Base-by-base conservation (phyloP, 2,888 invertebrate species). In the Trissonchulus sp. region DNA sequence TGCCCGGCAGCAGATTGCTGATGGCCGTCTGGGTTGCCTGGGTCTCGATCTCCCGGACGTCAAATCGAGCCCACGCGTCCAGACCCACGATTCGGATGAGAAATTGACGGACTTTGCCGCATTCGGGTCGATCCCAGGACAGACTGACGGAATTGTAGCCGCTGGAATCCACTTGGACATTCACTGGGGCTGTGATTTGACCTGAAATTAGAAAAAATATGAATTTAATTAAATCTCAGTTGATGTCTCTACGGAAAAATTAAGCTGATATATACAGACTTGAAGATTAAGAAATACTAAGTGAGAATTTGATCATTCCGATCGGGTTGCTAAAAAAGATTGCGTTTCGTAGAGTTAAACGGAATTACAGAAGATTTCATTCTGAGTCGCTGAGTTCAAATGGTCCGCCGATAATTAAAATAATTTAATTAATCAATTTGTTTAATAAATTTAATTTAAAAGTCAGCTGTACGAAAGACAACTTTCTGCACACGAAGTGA, bases 121-220 rank as follows among this genome's bases (percentile, higher is more conserved):
- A 83, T 74, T 84, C 83, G 3, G 83, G 83, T 36, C 80, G 79
- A 60, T 82, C 81, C 83, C 83, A 83, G 35, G 79, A 78, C 76
- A 84, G 78, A 15, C 81, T 81, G 38, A 84, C 76, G 34, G 82
- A 81, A 77, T 78, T 82, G 74, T 81, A 80, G 35, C 80, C 80
- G 1, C 77, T 76, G 71, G 82, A 79, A 60, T 79, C 81, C 33
- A 82, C 79, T 74, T 79, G 76, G 18, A 83, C 78, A 68, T 82
- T 79, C 1, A 81, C 77, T 28, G 83, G 82, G 18, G 80, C 81
- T 18, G 82, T 81, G 28, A 84, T 75, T 63, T 83, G 81, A 75
- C 83, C 82, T 81, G 77, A 65, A 81, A 62, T 2, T 34, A n/a
- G 15, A 71, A 71, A 71, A 8, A n/a, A 15, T 35, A 18, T 8